Evolutionary conservation across 2,797 vertebrate species (phyloP), one percentile per base, ranked within the genome.

Genomic region (Geotria australis): DNA sequence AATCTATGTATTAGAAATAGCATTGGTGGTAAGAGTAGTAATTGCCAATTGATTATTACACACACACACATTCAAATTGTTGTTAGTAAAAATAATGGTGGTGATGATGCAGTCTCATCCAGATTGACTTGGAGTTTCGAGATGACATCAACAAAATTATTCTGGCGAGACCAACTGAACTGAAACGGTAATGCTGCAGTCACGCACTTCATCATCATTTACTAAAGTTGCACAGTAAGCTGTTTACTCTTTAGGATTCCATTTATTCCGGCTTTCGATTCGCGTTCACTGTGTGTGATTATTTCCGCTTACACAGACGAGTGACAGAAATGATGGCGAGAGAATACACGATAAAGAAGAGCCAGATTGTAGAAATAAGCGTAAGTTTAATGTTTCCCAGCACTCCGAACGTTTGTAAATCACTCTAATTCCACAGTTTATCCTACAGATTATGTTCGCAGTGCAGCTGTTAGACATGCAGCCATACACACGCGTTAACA

Each of bases 321-420:
- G 59, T 67, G 61, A 60, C 62, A 12, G 61, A 55, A 58, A 62
- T 65, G 47, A 59, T 66, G 45, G 62, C 61, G 48, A 64, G 61
- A 46, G 60, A 48, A n/a, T 66, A 63, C n/a, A 60, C 64, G 6
- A 58, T 65, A 38, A 61, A 62, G 55, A 60, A 61, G 8, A 64
- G 62, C 7, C 65, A 66, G 61, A 66, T 66, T 57, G 53, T 65
- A 46, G 63, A 66, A 57, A 63, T 67, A 58, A 66, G 45, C 11
- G 62, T 64, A 59, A 62, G 63, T 14, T 58, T 9, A 10, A 15
- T 58, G 46, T 47, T 24, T 3, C 11, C 38, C 24, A 38, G 38
- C 24, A 38, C 14, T 53, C 14, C 12, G 14, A 53, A 53, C 12
- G 12, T 12, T 12, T 38, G 5, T 5, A 38, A 38, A 38, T 38